Evolutionary conservation across 2,888 invertebrate species (phyloP), one percentile per base, ranked within the genome.

Genomic region (Tortrix viridana): DNA sequence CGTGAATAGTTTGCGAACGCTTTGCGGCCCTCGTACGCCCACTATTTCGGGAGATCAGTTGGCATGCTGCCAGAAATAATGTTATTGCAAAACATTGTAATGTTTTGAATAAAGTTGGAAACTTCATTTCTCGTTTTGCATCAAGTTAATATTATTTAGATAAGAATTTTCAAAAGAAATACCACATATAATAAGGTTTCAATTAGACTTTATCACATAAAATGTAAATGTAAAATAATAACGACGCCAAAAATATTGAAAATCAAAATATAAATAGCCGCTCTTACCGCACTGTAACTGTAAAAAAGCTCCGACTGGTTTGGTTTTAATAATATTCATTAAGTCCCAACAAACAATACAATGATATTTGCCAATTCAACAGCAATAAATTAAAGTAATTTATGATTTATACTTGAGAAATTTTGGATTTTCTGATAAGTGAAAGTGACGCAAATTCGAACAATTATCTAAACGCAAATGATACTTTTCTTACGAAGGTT

Each of bases 31-130:
- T 74, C 71, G 64, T 50, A 71, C 72, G 71, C 71, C 64, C 73
- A 78, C 84, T 91, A 89, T 89, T 89, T 89, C 74, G 73, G 84
- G 86, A 83, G 73, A 71, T 70, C 63, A 55, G 63, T 77, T 90
- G 90, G 90, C 88, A 69, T 16, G 1, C 16, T 53, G 89, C 90
- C 90, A 89, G 75, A 56, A 68, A 58, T 70, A 46, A 74, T 77
- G 82, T 81, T 80, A 82, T 84, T 84, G 79, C 84, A 83, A 87
- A 84, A 83, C 77, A 69, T 67, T 66, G 58, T 22, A 43, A 54
- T 56, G 52, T 62, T 62, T 56, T 52, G 62, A 47, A 46, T 50
- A 4, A 32, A 55, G 32, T 50, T 23, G 5, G 22, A 19, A 44
- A 50, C 49, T 61, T 43, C 14, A 49, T 37, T 50, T 12, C 41